Base-by-base conservation (phyloP, 2,113 vertebrate species). In the Nematolebias whitei region DNA sequence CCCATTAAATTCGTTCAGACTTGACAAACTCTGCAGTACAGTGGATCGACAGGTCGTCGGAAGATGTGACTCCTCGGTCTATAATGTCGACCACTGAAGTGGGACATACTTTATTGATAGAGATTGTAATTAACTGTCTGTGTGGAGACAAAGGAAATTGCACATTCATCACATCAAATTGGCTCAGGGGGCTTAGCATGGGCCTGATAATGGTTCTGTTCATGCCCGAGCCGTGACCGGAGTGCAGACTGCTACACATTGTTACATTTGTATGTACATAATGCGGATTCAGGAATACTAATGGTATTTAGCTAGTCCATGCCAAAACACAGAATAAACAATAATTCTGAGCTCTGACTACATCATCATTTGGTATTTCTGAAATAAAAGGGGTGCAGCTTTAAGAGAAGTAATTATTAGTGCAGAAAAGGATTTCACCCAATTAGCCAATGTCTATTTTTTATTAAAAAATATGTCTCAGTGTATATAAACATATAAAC, bases 81-180 rank as follows among this genome's bases (percentile, higher is more conserved):
- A 29, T 81, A 74, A 79, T 81, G 87, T 79, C 76, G 41, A 54
- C 68, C 66, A 63, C 66, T 79, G 78, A 79, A 86, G 82, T 78
- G 68, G 68, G 68, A 83, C 76, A 29, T 59, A 59, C 78, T 87
- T 85, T 88, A 90, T 86, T 87, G 90, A 88, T 83, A 80, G 84
- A 82, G 78, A 80, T 83, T 85, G 83, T 87, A 90, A 91, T 91
- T 91, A 90, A 85, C 80, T 74, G 75, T 55, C 71, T 77, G 76
- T 74, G 65, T 76, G 54, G 76, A 89, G 87, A 91, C 89, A 83
- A 84, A 87, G 89, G 86, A 90, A 89, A 92, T 90, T 90, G 87
- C 81, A 80, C 89, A 91, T 93, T 90, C 81, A 85, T 92, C 89
- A 88, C 87, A 87, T 87, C 80, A 89, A 88, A 89, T 78, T 84